Base-by-base conservation (phyloP, 2,888 invertebrate genomes). In the Eristalis intricaria region DNA sequence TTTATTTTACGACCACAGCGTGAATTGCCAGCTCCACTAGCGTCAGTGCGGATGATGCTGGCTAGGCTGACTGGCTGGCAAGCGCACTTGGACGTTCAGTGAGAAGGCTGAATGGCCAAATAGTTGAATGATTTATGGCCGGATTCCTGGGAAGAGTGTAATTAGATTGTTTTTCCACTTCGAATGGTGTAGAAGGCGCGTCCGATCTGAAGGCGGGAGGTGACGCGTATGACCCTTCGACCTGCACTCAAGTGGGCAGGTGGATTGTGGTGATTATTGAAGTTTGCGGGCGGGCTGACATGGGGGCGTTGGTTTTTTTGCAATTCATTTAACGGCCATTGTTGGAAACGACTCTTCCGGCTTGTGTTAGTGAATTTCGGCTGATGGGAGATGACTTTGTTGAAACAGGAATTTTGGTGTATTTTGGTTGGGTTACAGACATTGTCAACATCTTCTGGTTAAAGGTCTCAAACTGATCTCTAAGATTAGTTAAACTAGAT, bases 1-100 rank as follows among this genome's bases (percentile, higher is more conserved):
- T 82, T 82, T 81, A 71, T 84, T 84, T 84, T 76, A 84, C 63
- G 77, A 74, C 64, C 82, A 69, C n/a, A 13, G 63, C 50, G 43
- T 65, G 65, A 75, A 35, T 26, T 60, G 50, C 50, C 60, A 60
- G 60, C 60, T 60, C 60, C 60, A 19, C 50, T 32, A 26, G 60
- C 60, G 60, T 29, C 60, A 60, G 60, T 56, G 56, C 64, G 29
- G 4, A 32, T 8, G 8, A 32, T 32, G 32, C 4, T 8, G 35
- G 15, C n/a, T 15, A n/a, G 38, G 35, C 15, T 10, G 32, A 15
- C 15, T 7, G 1, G 2, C 4, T 11, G 35, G 58, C 60, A 1
- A 15, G 29, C 29, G 60, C 22, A 26, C 15, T 22, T 43, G 22
- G 60, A 19, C 29, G 63, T 15, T 63, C 32, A 32, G 63, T 29